Base-by-base conservation (phyloP, 2,797 vertebrate species). In the Ctenochaetus hawaiiensis region DNA sequence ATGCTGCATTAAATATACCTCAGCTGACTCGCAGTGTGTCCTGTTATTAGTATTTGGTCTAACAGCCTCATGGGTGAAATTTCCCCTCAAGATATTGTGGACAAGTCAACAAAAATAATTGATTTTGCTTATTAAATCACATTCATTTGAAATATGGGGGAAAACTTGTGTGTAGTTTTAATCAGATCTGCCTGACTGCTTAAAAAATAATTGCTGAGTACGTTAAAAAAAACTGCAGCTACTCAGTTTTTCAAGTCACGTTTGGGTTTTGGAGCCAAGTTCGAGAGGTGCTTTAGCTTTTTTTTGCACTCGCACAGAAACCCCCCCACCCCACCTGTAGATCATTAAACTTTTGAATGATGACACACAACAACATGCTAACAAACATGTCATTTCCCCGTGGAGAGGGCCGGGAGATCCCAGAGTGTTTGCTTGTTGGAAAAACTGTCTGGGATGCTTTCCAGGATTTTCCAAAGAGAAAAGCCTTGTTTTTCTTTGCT, bases 381-480 rank as follows among this genome's bases (percentile, higher is more conserved):
- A 86, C 79, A 85, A 86, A 82, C 88, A 80, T 86, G 86, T 88
- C 44, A 54, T 87, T 89, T 87, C 73, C 80, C 90, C 0, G 0
- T 41, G 47, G 82, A 89, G 87, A 77, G 54, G 74, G 57, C 18
- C 80, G 70, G 83, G 81, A 81, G 80, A 85, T 84, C 87, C 82
- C 83, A 64, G 77, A 86, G 77, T 87, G 87, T 94, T 94, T 90
- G 90, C 88, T 88, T 88, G 81, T 84, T 88, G 85, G 86, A 83
- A 82, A 87, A 90, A 86, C 80, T 86, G 81, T 85, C 91, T 92
- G 92, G 93, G 93, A 95, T 77, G 82, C 83, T 83, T 83, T 95
- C 94, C 94, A 95, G 88, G 88, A 82, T 90, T 90, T 88, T 74
- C 88, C 91, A 87, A 86, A 85, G 88, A 93, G 86, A 92, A 87